Base-by-base conservation (phyloP, 2,797 vertebrate species). In the Sylvia borin region DNA sequence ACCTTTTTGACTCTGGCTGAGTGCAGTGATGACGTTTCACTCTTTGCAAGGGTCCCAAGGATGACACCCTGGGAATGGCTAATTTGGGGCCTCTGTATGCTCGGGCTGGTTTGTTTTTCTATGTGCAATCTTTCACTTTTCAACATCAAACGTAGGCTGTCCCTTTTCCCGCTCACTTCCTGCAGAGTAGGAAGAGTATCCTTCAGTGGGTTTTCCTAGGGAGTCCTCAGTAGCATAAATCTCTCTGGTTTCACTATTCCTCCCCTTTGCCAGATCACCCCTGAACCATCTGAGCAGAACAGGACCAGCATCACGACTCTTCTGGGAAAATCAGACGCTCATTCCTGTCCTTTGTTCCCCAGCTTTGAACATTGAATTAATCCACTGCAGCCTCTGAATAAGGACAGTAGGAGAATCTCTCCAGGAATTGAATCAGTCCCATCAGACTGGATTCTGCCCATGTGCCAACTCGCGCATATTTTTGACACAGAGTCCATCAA, bases 311-410 rank as follows among this genome's bases (percentile, higher is more conserved):
- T 48, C 94, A 42, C 1, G 0, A 19, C 38, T 67, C 57, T 40
- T 31, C 36, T 84, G 76, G 80, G 83, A 92, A 93, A 91, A 85
- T 57, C 76, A 84, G 8, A 62, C 70, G 47, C 9, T 1, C 62
- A 38, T 81, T 83, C 75, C 70, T 50, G 5, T 9, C 89, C 88
- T 94, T 96, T 90, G 58, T 60, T 86, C 21, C 62, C n/a, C 31
- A 22, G 36, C 76, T 84, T 84, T 70, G 47, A 65, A 70, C 27
- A 16, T 25, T 65, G 86, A 75, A 94, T 88, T 90, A 78, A 68
- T 65, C 61, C 77, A 55, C 29, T 16, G 31, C 29, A 91, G 43
- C n/a, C 57, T 73, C 27, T 86, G 70, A 92, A 70, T 72, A 45
- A 75, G 1, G 12, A 61, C 1, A 5, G 43, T 21, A 27, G 26